Percentiles rank a stretch among this genome's conserved stretches.
Conservation (phyloP, 2,113 vertebrate genomes). For the Fregata magnificens region DNA sequence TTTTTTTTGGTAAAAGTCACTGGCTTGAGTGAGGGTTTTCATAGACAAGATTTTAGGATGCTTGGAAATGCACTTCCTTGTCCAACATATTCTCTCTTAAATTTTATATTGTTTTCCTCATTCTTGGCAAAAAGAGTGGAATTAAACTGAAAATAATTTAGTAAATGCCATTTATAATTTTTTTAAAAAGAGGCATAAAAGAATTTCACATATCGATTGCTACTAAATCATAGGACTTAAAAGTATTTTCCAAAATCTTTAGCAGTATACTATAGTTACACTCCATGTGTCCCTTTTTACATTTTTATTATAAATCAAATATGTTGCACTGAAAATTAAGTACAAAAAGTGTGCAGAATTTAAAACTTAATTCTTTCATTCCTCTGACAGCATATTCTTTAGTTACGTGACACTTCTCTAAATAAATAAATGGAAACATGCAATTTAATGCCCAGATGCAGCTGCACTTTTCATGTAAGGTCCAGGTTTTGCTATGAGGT, state of each 20-base stretch:
- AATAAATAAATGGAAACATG: neutral
- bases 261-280: neutral
- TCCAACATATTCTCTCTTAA: neutral
- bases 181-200: neutral
- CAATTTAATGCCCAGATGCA: neutral
- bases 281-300: neutral
- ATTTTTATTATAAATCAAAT: neutral
- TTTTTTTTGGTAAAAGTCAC: neutral
- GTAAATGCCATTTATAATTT: neutral
- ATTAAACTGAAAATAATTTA: slow-evolving; percentile 22
- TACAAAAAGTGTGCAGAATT: neutral
- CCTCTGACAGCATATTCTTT: neutral
- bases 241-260: neutral
- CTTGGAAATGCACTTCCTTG: slow-evolving; percentile 34
- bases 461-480: neutral
- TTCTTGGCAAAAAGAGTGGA: neutral
- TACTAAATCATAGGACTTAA: neutral
- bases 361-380: neutral
- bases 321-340: neutral
- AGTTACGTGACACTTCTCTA: neutral
- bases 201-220: neutral
- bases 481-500: neutral
- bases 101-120: slow-evolving; percentile 19
- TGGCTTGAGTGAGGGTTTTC: slow-evolving; percentile 1
- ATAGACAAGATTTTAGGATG: neutral